Evolutionary conservation across 2,888 invertebrate species (phyloP), one percentile per base, ranked within the genome.

Genomic region (Aricia artaxerxes): DNA sequence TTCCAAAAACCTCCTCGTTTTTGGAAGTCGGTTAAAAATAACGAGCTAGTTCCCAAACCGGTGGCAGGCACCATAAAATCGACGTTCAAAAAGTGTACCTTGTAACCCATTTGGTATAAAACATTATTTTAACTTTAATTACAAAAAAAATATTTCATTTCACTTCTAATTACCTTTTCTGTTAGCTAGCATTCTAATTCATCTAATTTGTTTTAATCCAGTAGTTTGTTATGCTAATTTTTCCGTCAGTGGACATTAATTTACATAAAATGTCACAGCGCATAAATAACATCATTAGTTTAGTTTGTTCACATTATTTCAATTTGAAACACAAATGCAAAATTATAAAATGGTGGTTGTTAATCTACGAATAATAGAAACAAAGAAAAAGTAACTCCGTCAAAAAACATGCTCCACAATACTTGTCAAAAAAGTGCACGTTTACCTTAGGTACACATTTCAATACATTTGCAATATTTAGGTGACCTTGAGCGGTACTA

Each of bases 211-310:
- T 1, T 38, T 35, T 13, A 69, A 69, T 38, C 11, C 35, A 38
- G 13, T 69, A 38, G 35, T 69, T 35, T 69, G 69, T 35, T 38
- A 69, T 69, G 69, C 69, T 5, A 69, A 69, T 69, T 38, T 69
- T 69, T 69, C 11, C 6, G 35, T 35, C 64, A 64, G 24, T 1
- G 35, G 11, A 4, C 13, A 24, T 31, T 24, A 4, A 35, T 69
- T 69, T 69, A 16, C 38, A 69, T 69, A 69, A 69, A 69, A 69
- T 38, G 69, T 69, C 35, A 69, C 3, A 69, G 35, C 35, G 69
- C 69, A 69, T 38, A 69, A 69, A 69, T 69, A 69, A 69, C 24
- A 38, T 69, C 69, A 69, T 69, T 69, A 69, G 69, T 38, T 69
- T 35, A 38, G 69, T 38, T 69, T 69, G 35, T 35, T 13, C 13